Evolutionary conservation across 2,797 vertebrate species (phyloP).

Genomic region (Vespertilio murinus): DNA sequence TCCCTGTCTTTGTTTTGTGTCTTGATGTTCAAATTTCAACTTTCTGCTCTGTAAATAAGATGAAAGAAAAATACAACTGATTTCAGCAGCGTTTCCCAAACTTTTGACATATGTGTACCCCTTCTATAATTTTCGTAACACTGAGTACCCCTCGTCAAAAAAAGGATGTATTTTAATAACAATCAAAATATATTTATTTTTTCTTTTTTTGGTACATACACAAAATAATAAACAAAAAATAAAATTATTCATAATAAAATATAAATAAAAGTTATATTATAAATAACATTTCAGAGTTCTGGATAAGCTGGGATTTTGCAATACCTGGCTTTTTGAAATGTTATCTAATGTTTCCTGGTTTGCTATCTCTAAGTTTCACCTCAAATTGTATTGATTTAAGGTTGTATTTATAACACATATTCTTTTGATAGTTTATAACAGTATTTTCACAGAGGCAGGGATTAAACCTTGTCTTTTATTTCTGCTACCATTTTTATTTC

Average conservation of each 20-base stretch:
- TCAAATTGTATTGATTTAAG: neutral
- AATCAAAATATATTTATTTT: no score
- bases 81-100: no score
- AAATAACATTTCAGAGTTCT: no score
- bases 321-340: neutral
- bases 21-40: neutral
- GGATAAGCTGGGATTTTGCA: neutral
- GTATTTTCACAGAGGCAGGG: neutral
- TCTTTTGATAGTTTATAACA: constrained; percentile 23
- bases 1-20: neutral
- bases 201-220: no score
- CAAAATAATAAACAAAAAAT: no score
- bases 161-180: no score
- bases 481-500: neutral
- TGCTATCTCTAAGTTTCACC: constrained; percentile 21
- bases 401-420: neutral
- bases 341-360: neutral
- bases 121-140: no score
- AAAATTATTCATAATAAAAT: no score
- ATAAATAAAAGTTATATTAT: no score
- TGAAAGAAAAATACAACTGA: neutral
- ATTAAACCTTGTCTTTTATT: constrained; percentile 28
- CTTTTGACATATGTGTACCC: no score
- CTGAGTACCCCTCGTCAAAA: no score
- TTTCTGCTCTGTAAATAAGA: neutral